These are phyloP conservation scores for Cossypha polioptera DNA, from an alignment of 2,797 vertebrate genomes.

Conservation along the genomic window DNA sequence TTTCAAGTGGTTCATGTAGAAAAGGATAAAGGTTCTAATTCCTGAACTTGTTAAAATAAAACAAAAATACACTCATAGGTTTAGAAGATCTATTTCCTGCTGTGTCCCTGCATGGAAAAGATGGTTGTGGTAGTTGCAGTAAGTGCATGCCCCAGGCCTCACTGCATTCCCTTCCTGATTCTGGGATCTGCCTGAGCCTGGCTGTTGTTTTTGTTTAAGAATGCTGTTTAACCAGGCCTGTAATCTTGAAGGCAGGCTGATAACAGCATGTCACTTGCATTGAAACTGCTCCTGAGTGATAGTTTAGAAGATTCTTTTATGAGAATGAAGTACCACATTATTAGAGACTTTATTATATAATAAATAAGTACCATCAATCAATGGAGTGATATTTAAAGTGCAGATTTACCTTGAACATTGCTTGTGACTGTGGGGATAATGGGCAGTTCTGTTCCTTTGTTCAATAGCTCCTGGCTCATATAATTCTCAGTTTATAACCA, in stretches of 20 bases:
- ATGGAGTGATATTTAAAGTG: neutral
- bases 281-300: neutral
- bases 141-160: neutral
- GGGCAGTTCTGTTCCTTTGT: neutral
- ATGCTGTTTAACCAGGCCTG: neutral
- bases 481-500: slow-evolving; percentile 14
- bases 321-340: neutral
- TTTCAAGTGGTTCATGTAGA: neutral
- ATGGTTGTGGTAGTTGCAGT: neutral
- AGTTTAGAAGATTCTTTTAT: neutral
- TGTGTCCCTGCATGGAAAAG: neutral
- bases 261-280: neutral
- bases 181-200: neutral
- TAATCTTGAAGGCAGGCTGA: neutral
- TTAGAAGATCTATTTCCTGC: neutral
- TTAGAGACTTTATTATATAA: neutral
- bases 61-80: neutral
- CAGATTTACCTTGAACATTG: slow-evolving; percentile 1
- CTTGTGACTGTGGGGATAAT: neutral
- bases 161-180: neutral
- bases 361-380: neutral
- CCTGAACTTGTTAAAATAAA: neutral
- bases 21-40: neutral
- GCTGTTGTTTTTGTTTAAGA: neutral
- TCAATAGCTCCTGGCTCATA: neutral